Conservation (phyloP, 2,888 invertebrate genomes). For the Anoplius nigerrimus region DNA sequence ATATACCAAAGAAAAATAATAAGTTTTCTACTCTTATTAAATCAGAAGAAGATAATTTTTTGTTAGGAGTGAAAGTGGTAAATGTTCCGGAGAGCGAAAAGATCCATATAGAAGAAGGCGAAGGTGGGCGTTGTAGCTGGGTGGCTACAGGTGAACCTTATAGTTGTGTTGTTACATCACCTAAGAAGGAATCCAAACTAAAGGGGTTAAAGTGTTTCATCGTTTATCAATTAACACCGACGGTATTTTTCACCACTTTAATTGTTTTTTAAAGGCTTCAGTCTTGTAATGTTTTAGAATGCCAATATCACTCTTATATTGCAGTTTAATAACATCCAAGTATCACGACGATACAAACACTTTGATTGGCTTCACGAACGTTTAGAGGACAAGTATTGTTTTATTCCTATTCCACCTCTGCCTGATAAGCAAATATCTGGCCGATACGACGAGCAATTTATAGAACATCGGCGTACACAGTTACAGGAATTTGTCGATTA, state of each 20-base stretch:
- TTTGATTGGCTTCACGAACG: slow-evolving; percentile 99
- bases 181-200: slow-evolving; percentile 97
- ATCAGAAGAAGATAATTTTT: slow-evolving; percentile 92
- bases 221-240: slow-evolving; percentile 96
- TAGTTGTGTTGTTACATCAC: slow-evolving; percentile 92
- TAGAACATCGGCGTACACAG: slow-evolving; percentile 94
- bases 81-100: slow-evolving; percentile 83
- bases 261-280: neutral
- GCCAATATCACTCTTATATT: slow-evolving; percentile 38
- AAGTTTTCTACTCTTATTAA: slow-evolving; percentile 94
- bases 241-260: too few relatives aligned
- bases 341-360: slow-evolving; percentile 96
- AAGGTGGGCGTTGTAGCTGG: slow-evolving; percentile 87
- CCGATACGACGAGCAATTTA: slow-evolving; percentile 97
- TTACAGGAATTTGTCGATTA: slow-evolving; percentile 97
- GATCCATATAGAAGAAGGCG: slow-evolving; percentile 83
- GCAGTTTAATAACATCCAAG: slow-evolving; percentile 92
- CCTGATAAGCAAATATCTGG: slow-evolving; percentile 99
- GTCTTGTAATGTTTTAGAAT: neutral
- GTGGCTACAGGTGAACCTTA: slow-evolving; percentile 84
- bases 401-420: slow-evolving; percentile 96
- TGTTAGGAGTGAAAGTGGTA: slow-evolving; percentile 85
- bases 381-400: slow-evolving; percentile 93
- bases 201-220: slow-evolving; percentile 98
- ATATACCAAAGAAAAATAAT: slow-evolving; percentile 82